phyloP scores from a whole-genome alignment of 2,113 vertebrate species.

The Callipepla squamata region DNA sequence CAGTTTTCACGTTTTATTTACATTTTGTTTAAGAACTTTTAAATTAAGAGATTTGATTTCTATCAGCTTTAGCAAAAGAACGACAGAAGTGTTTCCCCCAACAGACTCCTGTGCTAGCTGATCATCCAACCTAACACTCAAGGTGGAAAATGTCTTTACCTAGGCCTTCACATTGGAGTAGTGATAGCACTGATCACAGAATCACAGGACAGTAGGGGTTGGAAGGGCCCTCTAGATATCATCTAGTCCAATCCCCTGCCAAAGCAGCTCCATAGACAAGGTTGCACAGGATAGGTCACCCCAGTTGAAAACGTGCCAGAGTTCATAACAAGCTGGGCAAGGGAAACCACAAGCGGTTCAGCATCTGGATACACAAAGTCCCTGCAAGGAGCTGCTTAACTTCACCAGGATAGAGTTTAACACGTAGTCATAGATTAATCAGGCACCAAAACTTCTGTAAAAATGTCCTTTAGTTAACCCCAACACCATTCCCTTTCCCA shows the following conservation, averaged over 20 bases:
- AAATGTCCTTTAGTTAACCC: not conserved
- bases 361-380: not conserved
- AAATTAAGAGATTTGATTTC: not conserved
- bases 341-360: not conserved
- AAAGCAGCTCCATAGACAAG: too few relatives aligned
- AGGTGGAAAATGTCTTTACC: not conserved
- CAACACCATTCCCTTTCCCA: conserved; percentile 2
- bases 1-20: not conserved
- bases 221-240: too few relatives aligned
- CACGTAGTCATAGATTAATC: not conserved
- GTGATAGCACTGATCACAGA: not conserved
- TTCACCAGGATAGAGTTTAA: not conserved
- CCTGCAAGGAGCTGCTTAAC: not conserved
- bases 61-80: not conserved
- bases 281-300: not conserved
- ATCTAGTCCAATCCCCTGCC: too few relatives aligned
- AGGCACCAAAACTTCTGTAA: not conserved
- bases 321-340: not conserved
- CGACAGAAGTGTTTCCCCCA: not conserved
- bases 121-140: not conserved
- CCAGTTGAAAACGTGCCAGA: not conserved
- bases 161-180: not conserved
- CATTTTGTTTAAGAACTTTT: not conserved
- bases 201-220: too few relatives aligned
- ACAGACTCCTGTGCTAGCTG: not conserved